Conservation (phyloP, 2,113 vertebrate species). For the Anhinga rufa region DNA sequence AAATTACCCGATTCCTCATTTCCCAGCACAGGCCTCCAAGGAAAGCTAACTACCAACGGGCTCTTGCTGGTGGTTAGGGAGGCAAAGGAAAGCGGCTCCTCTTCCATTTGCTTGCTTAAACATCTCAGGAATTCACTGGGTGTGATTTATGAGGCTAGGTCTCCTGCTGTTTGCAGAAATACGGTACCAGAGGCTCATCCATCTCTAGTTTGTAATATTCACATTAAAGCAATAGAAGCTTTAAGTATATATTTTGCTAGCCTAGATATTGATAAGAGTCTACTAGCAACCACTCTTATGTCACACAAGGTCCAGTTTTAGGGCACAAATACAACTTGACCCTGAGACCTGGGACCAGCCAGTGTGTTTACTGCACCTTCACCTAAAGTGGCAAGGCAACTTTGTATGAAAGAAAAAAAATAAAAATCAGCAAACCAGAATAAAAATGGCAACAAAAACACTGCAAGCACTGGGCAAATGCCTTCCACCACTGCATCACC, state of each 20-base stretch:
- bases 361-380: neutral
- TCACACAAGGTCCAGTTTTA: neutral
- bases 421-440: neutral
- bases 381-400: neutral
- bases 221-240: neutral
- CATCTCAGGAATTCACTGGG: neutral
- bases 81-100: neutral
- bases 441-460: neutral
- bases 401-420: neutral
- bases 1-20: neutral
- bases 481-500: neutral
- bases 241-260: neutral
- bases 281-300: neutral
- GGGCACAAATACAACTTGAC: neutral
- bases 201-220: neutral
- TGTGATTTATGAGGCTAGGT: neutral
- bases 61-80: neutral
- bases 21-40: neutral
- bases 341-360: neutral
- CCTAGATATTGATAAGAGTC: neutral
- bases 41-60: neutral
- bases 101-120: neutral
- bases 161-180: neutral
- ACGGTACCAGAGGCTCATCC: accelerated
- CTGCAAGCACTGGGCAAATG: neutral